These are phyloP conservation scores for Melanchra persicariae DNA, from an alignment of 2,888 invertebrate genomes.

Conservation along the genomic window DNA sequence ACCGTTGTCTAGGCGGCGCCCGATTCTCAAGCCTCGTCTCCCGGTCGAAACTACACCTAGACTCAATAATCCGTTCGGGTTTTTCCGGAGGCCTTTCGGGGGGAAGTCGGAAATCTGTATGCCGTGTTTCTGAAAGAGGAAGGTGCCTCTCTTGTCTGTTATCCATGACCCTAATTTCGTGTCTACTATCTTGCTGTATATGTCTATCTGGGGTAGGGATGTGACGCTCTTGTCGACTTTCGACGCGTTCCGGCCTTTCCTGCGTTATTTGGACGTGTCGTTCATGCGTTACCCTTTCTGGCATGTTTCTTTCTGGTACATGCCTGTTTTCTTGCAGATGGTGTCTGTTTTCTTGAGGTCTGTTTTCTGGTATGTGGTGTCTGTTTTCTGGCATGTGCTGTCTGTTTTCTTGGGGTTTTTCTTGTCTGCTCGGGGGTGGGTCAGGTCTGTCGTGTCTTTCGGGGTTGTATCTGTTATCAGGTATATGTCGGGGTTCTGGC, in stretches of 20 bases:
- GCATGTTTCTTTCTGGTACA: constrained; percentile 58
- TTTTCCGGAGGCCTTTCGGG: constrained; percentile 80
- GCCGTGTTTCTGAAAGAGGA: constrained; percentile 61
- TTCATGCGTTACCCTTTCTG: constrained; percentile 58
- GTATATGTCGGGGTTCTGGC: constrained; percentile 47
- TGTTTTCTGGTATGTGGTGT: constrained; percentile 38
- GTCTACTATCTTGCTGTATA: constrained; percentile 36
- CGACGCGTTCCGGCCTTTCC: constrained; percentile 52
- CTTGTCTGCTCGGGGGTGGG: constrained; percentile 53
- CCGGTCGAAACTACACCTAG: constrained; percentile 68
- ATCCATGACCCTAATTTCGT: constrained; percentile 52
- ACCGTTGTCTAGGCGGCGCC: constrained; percentile 85
- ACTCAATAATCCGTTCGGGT: constrained; percentile 67
- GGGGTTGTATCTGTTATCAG: constrained; percentile 54
- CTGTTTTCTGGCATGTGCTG: constrained; percentile 45
- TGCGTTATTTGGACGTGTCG: constrained; percentile 54
- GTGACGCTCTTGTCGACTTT: constrained; percentile 65
- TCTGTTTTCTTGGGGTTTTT: constrained; percentile 55
- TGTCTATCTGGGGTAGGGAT: constrained; percentile 57
- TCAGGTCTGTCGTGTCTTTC: constrained; percentile 62
- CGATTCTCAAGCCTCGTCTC: constrained; percentile 76
- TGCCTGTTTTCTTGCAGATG: constrained; percentile 47
- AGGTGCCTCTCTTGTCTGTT: constrained; percentile 62
- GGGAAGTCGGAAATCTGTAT: constrained; percentile 68
- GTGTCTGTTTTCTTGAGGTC: constrained; percentile 13